Evolutionary conservation across 2,113 vertebrate species (phyloP).

Genomic region (Lophotis ruficrista): DNA sequence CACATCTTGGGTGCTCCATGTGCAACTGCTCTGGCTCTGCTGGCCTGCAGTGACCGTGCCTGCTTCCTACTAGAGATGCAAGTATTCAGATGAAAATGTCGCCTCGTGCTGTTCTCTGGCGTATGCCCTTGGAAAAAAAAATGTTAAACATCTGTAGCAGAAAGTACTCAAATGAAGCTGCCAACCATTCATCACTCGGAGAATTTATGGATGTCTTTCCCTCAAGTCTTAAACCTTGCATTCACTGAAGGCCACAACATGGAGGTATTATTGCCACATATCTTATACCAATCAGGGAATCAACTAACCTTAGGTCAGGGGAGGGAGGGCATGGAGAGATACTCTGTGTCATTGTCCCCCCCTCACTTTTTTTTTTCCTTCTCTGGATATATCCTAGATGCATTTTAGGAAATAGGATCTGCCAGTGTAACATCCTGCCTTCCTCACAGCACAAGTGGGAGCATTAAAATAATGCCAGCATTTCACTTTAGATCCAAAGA

Average conservation of each 20-base stretch:
- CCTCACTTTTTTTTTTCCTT: background rate
- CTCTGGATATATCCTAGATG: background rate
- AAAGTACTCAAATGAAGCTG: background rate
- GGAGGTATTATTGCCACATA: background rate
- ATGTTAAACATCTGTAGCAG: background rate
- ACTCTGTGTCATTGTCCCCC: fast-evolving
- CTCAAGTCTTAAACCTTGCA: background rate
- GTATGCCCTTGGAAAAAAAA: background rate
- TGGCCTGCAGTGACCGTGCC: background rate
- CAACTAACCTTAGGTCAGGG: background rate
- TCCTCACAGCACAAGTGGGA: background rate
- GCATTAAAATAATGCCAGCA: background rate
- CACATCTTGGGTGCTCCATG: background rate
- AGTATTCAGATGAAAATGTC: background rate
- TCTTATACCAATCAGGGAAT: background rate
- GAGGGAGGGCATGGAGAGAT: background rate
- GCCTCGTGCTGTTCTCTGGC: background rate
- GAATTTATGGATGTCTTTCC: background rate
- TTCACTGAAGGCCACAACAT: conserved; percentile 6
- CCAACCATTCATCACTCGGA: background rate
- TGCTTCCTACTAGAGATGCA: background rate
- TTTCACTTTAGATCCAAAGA: background rate
- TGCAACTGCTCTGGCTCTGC: background rate
- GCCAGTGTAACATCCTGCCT: background rate
- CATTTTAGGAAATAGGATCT: background rate